Percentiles rank a stretch among this genome's conserved stretches.
These are phyloP conservation scores for Fissipunctia ypsillon DNA, from an alignment of 2,888 invertebrate species.

Conservation along the genomic window DNA sequence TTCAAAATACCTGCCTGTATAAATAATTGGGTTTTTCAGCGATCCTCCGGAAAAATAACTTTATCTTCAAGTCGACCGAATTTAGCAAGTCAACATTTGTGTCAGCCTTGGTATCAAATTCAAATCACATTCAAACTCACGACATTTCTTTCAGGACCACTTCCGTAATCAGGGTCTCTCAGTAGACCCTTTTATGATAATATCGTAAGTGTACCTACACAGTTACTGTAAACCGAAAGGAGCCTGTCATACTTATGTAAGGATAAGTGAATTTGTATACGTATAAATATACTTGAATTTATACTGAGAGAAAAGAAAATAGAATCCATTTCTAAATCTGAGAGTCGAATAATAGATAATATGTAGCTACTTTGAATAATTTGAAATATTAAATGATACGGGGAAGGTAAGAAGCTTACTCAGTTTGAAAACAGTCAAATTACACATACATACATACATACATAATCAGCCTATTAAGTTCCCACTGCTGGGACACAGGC, in stretches of 20 bases:
- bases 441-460: too few relatives aligned
- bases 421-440: too few relatives aligned
- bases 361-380: too few relatives aligned
- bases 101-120: background rate
- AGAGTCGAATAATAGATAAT: background rate
- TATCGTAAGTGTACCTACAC: background rate
- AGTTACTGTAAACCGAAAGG: background rate
- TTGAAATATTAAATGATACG: too few relatives aligned
- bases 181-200: background rate
- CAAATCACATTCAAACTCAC: background rate
- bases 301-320: background rate
- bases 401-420: too few relatives aligned
- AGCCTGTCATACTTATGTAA: background rate
- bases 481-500: too few relatives aligned
- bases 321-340: background rate
- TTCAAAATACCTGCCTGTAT: too few relatives aligned
- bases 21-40: background rate
- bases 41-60: background rate
- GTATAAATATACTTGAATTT: background rate
- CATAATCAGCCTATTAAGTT: too few relatives aligned
- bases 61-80: background rate
- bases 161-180: conserved; percentile 13
- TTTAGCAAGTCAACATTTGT: background rate
- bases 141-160: background rate
- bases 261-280: background rate